These are phyloP conservation scores for Stenodema calcarata DNA, from an alignment of 2,888 invertebrate genomes.

Conservation along the genomic window DNA sequence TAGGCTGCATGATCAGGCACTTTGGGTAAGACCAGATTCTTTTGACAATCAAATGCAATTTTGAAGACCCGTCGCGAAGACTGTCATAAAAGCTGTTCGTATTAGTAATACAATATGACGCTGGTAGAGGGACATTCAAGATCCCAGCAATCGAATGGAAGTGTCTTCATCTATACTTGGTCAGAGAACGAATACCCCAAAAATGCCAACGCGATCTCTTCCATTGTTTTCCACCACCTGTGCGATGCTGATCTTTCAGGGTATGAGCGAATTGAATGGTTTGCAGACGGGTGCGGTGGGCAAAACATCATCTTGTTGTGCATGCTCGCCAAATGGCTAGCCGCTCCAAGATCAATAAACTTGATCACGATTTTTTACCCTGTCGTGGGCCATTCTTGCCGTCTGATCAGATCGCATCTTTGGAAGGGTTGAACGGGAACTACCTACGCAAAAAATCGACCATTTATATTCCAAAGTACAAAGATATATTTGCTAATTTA, in stretches of 20 bases:
- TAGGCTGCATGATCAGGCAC: neutral
- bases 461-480: slow-evolving; percentile 9
- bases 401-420: slow-evolving; percentile 7
- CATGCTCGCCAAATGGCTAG: slow-evolving; percentile 7
- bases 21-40: neutral
- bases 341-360: neutral
- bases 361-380: slow-evolving; percentile 16
- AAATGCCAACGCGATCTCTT: slow-evolving; percentile 16
- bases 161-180: slow-evolving; percentile 19
- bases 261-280: neutral
- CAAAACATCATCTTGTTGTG: slow-evolving; percentile 1
- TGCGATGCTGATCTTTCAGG: neutral
- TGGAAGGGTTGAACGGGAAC: neutral
- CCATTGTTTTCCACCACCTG: slow-evolving; percentile 6
- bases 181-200: slow-evolving; percentile 19
- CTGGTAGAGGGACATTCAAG: neutral
- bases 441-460: neutral
- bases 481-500: neutral
- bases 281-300: slow-evolving; percentile 3
- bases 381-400: slow-evolving; percentile 4
- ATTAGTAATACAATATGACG: neutral
- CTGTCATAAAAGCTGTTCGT: neutral
- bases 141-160: slow-evolving; percentile 6
- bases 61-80: neutral
- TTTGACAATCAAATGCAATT: slow-evolving; percentile 45